Percentiles rank a stretch among this genome's conserved stretches.
Conservation (phyloP, 2,888 invertebrate species). For the Drosophila testacea region DNA sequence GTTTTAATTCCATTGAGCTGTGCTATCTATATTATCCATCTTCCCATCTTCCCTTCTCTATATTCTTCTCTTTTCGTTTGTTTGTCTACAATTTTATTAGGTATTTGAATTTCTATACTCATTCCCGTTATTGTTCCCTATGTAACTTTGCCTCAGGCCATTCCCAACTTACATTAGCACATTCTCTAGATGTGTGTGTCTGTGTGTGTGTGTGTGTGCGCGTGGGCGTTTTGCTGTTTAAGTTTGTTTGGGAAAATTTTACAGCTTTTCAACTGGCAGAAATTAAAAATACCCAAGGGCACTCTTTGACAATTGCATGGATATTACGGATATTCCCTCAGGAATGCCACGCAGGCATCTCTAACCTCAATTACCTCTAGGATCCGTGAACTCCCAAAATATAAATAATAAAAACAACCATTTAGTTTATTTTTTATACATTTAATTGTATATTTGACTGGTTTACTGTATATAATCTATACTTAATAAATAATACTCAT, state of each 20-base stretch:
- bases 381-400: not conserved
- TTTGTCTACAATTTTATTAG: slow-evolving; percentile 58
- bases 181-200: slow-evolving; percentile 15
- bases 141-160: slow-evolving; percentile 40
- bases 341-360: not conserved
- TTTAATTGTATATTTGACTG: slow-evolving; percentile 54
- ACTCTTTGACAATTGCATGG: slow-evolving; percentile 44
- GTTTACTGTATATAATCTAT: slow-evolving; percentile 50
- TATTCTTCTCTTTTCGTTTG: slow-evolving; percentile 31
- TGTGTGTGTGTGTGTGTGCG: slow-evolving; percentile 1
- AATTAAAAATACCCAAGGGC: slow-evolving; percentile 54
- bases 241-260: slow-evolving; percentile 21
- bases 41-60: slow-evolving; percentile 44
- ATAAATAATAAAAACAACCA: slow-evolving; percentile 10
- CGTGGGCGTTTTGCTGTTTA: slow-evolving; percentile 4
- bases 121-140: slow-evolving; percentile 25
- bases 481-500: slow-evolving; percentile 44
- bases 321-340: slow-evolving; percentile 30
- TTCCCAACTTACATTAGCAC: slow-evolving; percentile 42
- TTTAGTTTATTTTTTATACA: slow-evolving; percentile 29
- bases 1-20: slow-evolving; percentile 76
- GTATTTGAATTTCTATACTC: slow-evolving; percentile 47
- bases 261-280: slow-evolving; percentile 33
- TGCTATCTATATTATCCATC: slow-evolving; percentile 62
- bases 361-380: not conserved